Percentiles rank a stretch among this genome's conserved stretches.
Evolutionary conservation across 2,113 vertebrate species (phyloP).

Genomic region (Sinocyclocheilus maitianheensis): DNA sequence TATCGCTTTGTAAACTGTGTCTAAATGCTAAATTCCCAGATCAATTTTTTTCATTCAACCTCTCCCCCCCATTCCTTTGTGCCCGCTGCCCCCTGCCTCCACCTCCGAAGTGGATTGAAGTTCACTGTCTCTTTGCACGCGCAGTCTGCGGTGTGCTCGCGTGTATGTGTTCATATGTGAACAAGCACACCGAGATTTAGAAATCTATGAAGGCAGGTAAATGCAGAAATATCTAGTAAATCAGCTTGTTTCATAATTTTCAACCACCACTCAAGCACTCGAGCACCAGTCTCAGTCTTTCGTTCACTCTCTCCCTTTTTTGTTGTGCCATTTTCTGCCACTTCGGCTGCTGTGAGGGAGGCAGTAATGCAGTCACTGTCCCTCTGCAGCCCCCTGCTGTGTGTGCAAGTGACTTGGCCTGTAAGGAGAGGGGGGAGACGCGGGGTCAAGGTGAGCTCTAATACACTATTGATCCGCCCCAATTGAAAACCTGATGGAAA

Average conservation of each 20-base stretch:
- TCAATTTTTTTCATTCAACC: constrained; percentile 80
- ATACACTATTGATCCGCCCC: constrained; percentile 85
- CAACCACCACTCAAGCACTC: neutral
- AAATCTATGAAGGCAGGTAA: neutral
- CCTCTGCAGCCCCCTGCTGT: constrained; percentile 75
- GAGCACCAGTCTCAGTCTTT: constrained; percentile 43
- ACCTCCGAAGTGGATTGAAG: constrained; percentile 65
- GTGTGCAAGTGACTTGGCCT: constrained; percentile 79
- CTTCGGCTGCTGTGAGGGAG: constrained; percentile 76
- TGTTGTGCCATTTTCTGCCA: constrained; percentile 84
- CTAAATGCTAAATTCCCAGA: constrained; percentile 82
- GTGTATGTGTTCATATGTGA: constrained; percentile 18
- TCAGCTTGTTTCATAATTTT: constrained; percentile 20
- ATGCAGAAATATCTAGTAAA: constrained; percentile 7
- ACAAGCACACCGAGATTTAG: neutral
- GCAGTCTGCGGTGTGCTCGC: neutral
- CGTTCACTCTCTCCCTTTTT: constrained; percentile 67
- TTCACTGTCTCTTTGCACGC: constrained; percentile 68
- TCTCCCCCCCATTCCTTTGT: constrained; percentile 58
- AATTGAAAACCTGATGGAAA: constrained; percentile 87
- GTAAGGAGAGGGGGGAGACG: constrained; percentile 71
- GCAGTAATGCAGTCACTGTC: constrained; percentile 79
- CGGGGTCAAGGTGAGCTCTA: constrained; percentile 85
- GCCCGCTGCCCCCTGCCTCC: constrained; percentile 63
- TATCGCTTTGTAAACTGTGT: constrained; percentile 81